Conservation (phyloP, 2,888 invertebrate genomes). For the Zonitis immaculata region DNA sequence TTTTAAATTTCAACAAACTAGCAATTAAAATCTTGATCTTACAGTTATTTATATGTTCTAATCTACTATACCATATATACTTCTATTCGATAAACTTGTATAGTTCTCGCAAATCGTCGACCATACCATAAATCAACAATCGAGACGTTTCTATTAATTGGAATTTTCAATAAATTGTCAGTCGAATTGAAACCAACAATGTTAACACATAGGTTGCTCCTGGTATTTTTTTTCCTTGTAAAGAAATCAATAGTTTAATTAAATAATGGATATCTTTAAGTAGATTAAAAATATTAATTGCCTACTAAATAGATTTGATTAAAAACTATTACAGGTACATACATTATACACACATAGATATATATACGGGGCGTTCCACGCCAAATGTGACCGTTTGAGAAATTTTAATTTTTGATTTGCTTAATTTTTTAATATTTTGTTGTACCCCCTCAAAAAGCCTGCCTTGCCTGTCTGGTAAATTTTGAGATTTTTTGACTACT, state of each 20-base stretch:
- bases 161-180: constrained; percentile 9
- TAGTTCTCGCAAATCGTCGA: constrained; percentile 6
- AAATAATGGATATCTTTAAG: neutral
- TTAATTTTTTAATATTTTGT: no score
- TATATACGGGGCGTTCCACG: no score
- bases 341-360: no score
- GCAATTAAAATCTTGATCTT: constrained; percentile 15
- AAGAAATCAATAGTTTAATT: neutral
- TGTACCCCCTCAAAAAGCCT: no score
- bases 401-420: no score
- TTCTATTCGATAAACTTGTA: constrained; percentile 17
- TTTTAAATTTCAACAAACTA: constrained; percentile 7
- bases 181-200: no score
- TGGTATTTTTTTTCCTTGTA: neutral
- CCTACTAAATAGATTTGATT: neutral
- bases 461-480: no score
- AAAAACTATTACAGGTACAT: constrained; percentile 8
- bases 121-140: constrained; percentile 6
- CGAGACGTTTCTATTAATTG: constrained; percentile 1
- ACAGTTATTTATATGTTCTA: constrained; percentile 17
- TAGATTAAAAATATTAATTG: neutral
- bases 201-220: neutral
- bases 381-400: no score
- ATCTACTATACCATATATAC: no score
- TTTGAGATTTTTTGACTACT: no score